These are phyloP conservation scores for Meandrina meandrites DNA, from an alignment of 92 coral and sea anemone species.

Conservation along the genomic window DNA sequence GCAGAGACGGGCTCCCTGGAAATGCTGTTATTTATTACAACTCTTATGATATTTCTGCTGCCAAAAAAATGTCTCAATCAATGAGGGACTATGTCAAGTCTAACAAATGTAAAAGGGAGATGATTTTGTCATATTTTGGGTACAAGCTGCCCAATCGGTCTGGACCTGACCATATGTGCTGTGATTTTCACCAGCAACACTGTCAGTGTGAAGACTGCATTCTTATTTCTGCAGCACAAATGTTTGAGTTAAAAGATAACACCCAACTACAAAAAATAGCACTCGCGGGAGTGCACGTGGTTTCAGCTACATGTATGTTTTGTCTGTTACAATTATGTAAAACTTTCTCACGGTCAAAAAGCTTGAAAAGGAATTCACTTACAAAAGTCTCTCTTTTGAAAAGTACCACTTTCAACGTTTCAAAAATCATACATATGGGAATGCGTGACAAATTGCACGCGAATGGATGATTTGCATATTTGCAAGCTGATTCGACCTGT, in stretches of 20 bases:
- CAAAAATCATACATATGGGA: too few species aligned
- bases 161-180: conserved; percentile 49
- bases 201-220: conserved; percentile 66
- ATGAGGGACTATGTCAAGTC: not conserved
- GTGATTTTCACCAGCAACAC: conserved; percentile 48
- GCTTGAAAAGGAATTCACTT: too few species aligned
- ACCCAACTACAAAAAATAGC: too few species aligned
- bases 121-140: conserved; percentile 62
- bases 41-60: conserved; percentile 47
- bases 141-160: conserved; percentile 21
- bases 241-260: conserved; percentile 7
- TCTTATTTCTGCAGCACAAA: conserved; percentile 19
- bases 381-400: too few species aligned
- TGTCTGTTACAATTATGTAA: too few species aligned
- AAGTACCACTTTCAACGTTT: too few species aligned
- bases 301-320: too few species aligned
- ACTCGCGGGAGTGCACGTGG: too few species aligned
- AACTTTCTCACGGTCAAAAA: too few species aligned
- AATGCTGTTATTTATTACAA: conserved; percentile 44
- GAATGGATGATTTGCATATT: too few species aligned
- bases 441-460: too few species aligned
- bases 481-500: too few species aligned
- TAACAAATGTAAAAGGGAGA: conserved; percentile 51
- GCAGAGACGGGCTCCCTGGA: conserved; percentile 62
- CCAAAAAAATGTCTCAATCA: conserved; percentile 27